phyloP scores from a whole-genome alignment of 2,797 vertebrate species.

The Pristis pectinata region DNA sequence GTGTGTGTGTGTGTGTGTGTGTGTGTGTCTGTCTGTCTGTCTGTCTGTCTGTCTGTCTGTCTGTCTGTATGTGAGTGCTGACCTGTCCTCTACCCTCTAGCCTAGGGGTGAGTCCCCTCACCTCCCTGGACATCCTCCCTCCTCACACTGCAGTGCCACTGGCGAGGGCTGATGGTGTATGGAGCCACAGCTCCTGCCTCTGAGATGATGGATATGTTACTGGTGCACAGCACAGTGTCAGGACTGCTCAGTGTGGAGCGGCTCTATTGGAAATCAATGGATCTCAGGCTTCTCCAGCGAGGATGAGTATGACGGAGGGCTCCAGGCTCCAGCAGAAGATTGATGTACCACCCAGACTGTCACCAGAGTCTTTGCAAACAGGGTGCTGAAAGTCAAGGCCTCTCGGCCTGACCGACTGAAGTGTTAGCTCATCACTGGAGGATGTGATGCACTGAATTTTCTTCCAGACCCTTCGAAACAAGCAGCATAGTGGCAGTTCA shows the following conservation, averaged over 20 bases:
- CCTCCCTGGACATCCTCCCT: background rate
- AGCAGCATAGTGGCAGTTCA: background rate
- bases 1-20: too few relatives aligned
- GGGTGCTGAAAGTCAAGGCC: background rate
- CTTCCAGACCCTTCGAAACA: background rate
- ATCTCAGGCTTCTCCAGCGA: background rate
- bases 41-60: too few relatives aligned
- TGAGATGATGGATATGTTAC: background rate
- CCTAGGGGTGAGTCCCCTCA: background rate
- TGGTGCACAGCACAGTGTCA: background rate
- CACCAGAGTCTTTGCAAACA: background rate
- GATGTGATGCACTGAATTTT: background rate
- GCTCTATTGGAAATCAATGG: constrained; percentile 11
- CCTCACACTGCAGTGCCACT: background rate
- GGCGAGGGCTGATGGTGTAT: too few relatives aligned
- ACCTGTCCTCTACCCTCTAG: background rate
- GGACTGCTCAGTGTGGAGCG: background rate
- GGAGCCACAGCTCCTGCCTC: background rate
- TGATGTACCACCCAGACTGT: background rate
- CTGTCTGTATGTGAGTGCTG: too few relatives aligned
- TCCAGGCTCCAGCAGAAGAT: background rate
- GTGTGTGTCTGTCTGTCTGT: too few relatives aligned
- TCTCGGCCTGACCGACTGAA: background rate
- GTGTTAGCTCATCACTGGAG: too few relatives aligned
- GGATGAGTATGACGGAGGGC: background rate